Percentiles rank a stretch among this genome's conserved stretches.
phyloP scores from a whole-genome alignment of 2,797 vertebrate species.

The Gallinago solitaria region DNA sequence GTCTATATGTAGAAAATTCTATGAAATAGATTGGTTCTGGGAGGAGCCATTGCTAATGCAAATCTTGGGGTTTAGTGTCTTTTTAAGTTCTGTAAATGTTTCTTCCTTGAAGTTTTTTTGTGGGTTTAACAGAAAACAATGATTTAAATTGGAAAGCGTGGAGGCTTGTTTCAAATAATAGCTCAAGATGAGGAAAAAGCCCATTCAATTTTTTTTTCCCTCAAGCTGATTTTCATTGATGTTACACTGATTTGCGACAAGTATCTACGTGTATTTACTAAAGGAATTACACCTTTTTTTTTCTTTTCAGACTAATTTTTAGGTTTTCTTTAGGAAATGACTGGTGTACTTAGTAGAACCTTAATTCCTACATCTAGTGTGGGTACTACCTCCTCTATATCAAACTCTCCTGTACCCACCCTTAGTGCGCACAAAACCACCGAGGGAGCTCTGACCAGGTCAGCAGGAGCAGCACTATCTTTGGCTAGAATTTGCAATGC shows the following conservation, averaged over 20 bases:
- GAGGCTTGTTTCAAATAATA: neutral
- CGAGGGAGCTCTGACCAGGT: neutral
- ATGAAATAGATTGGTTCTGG: neutral
- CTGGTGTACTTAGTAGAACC: neutral
- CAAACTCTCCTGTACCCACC: too few species aligned
- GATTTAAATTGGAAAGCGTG: neutral
- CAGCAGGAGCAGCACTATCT: neutral
- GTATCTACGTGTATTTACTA: neutral
- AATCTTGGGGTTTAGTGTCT: neutral
- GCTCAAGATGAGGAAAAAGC: neutral
- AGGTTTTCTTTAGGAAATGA: neutral
- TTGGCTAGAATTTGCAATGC: neutral
- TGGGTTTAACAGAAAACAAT: neutral
- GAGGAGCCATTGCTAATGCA: neutral
- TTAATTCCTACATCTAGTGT: neutral
- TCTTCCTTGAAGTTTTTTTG: neutral
- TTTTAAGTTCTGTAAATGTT: neutral
- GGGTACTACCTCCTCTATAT: rapidly evolving
- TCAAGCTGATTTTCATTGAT: neutral
- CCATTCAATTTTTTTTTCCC: neutral
- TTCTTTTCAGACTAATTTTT: neutral
- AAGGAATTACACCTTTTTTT: neutral
- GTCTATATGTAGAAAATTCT: neutral
- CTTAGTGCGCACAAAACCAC: neutral
- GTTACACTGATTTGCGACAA: neutral